Evolutionary conservation across 2,888 invertebrate genomes (phyloP).

Genomic region (Neocrepidodera transversa): DNA sequence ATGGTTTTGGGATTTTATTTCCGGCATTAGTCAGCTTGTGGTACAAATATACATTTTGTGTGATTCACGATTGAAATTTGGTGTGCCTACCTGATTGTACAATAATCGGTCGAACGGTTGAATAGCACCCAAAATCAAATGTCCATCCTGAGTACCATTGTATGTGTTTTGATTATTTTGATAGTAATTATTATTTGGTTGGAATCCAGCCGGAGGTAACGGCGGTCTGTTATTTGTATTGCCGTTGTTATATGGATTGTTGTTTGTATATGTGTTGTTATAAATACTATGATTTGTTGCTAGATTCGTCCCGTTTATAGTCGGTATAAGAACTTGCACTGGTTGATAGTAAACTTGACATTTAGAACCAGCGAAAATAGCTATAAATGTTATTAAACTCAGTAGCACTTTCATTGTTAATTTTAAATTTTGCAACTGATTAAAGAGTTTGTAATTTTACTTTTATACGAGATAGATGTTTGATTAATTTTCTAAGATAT

Average conservation of each 20-base stretch:
- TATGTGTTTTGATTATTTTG: constrained; percentile 12
- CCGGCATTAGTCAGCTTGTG: no score
- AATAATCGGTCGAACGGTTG: constrained; percentile 49
- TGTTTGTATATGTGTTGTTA: constrained; percentile 22
- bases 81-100: constrained; percentile 54
- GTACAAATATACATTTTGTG: no score
- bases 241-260: constrained; percentile 20
- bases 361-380: constrained; percentile 22
- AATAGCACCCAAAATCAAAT: constrained; percentile 52
- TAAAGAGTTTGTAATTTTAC: neutral
- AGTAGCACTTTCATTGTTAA: constrained; percentile 31
- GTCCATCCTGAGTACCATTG: constrained; percentile 45
- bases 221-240: no score
- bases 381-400: constrained; percentile 18
- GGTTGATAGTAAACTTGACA: constrained; percentile 47
- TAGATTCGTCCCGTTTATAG: constrained; percentile 39
- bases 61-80: no score
- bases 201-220: neutral
- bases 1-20: no score
- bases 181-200: constrained; percentile 11
- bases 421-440: neutral
- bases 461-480: constrained; percentile 13
- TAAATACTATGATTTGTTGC: constrained; percentile 25
- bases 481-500: neutral
- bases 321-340: constrained; percentile 46